Evolutionary conservation across 1,140 invertebrate genomes (phyloP).

Genomic region (Sweltsa coloradensis): DNA sequence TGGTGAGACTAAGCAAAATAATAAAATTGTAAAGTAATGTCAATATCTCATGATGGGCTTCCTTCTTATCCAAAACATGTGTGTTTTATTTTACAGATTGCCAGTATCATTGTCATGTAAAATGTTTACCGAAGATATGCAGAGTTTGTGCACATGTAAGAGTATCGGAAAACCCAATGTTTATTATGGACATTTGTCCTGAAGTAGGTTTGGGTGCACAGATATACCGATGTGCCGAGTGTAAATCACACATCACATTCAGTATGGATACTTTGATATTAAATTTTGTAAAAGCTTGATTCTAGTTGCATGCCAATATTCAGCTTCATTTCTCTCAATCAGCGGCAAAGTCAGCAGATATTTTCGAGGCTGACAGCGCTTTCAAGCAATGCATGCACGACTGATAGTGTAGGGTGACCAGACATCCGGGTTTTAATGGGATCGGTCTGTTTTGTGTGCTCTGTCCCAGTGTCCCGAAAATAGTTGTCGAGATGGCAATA

Average conservation of each 20-base stretch:
- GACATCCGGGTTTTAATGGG: too few species aligned
- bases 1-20: constrained; percentile 2
- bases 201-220: constrained; percentile 65
- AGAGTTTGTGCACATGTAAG: constrained; percentile 65
- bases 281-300: too few species aligned
- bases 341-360: too few species aligned
- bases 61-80: constrained; percentile 8
- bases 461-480: too few species aligned
- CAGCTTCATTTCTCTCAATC: too few species aligned
- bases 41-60: constrained; percentile 1
- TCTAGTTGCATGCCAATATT: too few species aligned
- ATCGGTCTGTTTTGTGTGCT: too few species aligned
- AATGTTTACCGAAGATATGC: constrained; percentile 57
- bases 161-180: constrained; percentile 58
- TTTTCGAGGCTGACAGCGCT: too few species aligned
- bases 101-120: constrained; percentile 55
- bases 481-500: too few species aligned
- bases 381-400: too few species aligned
- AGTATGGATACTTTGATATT: too few species aligned
- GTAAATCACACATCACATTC: constrained; percentile 53
- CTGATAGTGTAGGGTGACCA: too few species aligned
- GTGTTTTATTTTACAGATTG: constrained; percentile 40
- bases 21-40: neutral
- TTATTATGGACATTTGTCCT: constrained; percentile 68
- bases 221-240: constrained; percentile 70